These are phyloP conservation scores for Lordiphosa collinella DNA, from an alignment of 1,140 invertebrate genomes.

Conservation along the genomic window DNA sequence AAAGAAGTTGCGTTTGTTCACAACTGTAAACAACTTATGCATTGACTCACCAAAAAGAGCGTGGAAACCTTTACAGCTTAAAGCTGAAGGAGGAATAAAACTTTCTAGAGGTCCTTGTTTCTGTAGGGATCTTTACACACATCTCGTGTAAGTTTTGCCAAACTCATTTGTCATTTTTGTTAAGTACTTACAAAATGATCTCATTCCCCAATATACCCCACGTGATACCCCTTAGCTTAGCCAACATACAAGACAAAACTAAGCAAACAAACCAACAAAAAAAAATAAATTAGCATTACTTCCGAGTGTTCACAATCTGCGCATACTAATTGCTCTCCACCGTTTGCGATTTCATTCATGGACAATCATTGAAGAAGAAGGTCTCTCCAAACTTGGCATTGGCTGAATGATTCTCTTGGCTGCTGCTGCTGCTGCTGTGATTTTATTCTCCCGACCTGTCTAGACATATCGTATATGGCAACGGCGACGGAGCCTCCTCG, in stretches of 20 bases:
- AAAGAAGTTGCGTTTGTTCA: too few species aligned
- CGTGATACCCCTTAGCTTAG: too few species aligned
- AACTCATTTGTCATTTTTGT: too few species aligned
- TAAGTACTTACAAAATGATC: too few species aligned
- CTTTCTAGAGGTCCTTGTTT: too few species aligned
- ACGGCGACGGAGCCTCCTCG: slow-evolving; percentile 42
- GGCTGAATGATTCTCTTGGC: slow-evolving; percentile 56
- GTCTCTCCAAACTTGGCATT: slow-evolving; percentile 64
- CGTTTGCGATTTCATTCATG: slow-evolving; percentile 63
- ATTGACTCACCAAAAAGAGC: too few species aligned
- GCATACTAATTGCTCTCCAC: slow-evolving; percentile 72
- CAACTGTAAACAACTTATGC: too few species aligned
- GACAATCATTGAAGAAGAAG: slow-evolving; percentile 66
- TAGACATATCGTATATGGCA: slow-evolving; percentile 66
- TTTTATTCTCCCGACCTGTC: slow-evolving; percentile 61
- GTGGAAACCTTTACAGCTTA: too few species aligned
- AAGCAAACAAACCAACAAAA: slow-evolving; percentile 1
- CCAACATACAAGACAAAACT: not conserved
- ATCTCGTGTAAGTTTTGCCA: too few species aligned
- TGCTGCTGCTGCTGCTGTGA: slow-evolving; percentile 48
- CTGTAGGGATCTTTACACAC: too few species aligned
- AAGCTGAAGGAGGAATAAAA: too few species aligned
- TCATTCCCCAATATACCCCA: too few species aligned
- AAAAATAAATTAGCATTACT: slow-evolving; percentile 75
- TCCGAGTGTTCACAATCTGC: slow-evolving; percentile 78